Evolutionary conservation across 2,888 invertebrate species (phyloP).

Genomic region (Ptilodon capucinus): DNA sequence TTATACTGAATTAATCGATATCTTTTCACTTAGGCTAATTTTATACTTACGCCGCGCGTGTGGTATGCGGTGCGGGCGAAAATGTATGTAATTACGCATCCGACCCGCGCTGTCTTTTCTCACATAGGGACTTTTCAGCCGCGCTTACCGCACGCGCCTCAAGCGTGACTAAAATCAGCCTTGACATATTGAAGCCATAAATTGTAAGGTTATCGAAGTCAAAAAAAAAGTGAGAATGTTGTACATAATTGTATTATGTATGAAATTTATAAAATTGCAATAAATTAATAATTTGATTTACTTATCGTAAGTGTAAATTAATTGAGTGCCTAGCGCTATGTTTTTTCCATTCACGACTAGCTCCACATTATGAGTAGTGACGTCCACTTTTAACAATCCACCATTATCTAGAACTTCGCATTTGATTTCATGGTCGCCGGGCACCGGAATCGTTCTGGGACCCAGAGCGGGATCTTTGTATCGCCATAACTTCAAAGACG

Average conservation of each 20-base stretch:
- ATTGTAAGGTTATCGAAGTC: conserved; percentile 6
- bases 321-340: conserved; percentile 76
- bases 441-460: conserved; percentile 88
- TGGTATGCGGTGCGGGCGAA: no score
- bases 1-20: conserved; percentile 32
- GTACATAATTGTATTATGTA: conserved; percentile 38
- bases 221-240: conserved; percentile 20
- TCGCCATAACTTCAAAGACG: conserved; percentile 87
- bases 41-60: no score
- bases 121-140: no score
- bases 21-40: background rate
- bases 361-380: conserved; percentile 64
- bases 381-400: conserved; percentile 77
- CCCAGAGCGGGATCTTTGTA: conserved; percentile 90
- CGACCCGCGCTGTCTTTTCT: no score
- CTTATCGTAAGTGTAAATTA: conserved; percentile 78
- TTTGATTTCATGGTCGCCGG: conserved; percentile 84
- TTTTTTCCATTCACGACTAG: conserved; percentile 69
- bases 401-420: conserved; percentile 79
- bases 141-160: no score
- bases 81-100: no score
- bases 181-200: no score
- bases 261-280: conserved; percentile 17
- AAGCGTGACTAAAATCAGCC: no score
- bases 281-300: conserved; percentile 39